phyloP scores from a whole-genome alignment of 2,113 vertebrate genomes.

The Antigone vipio region DNA sequence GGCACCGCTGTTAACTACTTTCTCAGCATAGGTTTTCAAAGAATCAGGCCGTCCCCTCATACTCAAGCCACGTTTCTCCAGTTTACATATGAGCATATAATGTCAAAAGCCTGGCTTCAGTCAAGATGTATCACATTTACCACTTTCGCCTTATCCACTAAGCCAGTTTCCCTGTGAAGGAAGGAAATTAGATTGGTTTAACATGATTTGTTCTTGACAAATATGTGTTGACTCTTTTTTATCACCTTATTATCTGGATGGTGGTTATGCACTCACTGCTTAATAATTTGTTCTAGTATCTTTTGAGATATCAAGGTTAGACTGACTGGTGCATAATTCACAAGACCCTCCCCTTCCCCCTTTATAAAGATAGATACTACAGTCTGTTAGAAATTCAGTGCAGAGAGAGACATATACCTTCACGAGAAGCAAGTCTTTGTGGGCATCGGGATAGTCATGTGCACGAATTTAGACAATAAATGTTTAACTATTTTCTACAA shows the following conservation, averaged over 20 bases:
- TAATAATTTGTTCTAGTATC: slow-evolving; percentile 6
- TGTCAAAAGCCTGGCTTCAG: not conserved
- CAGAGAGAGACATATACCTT: not conserved
- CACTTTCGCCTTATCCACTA: not conserved
- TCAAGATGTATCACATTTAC: not conserved
- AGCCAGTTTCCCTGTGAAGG: not conserved
- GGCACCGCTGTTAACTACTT: not conserved
- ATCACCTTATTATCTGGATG: slow-evolving; percentile 19
- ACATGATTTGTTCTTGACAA: slow-evolving; percentile 14
- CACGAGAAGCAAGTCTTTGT: not conserved
- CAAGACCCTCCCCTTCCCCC: not conserved
- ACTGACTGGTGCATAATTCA: not conserved
- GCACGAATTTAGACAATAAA: not conserved
- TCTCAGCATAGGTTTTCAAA: not conserved
- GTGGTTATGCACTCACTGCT: not conserved
- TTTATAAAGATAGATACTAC: not conserved
- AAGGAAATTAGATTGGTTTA: slow-evolving; percentile 17
- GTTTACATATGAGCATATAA: not conserved
- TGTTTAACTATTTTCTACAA: not conserved
- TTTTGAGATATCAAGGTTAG: not conserved
- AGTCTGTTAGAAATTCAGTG: not conserved
- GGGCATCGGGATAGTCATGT: not conserved
- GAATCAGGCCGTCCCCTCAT: not conserved
- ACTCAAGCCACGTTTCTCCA: not conserved
- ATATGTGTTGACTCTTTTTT: slow-evolving; percentile 9